phyloP scores from a whole-genome alignment of 1,140 invertebrate species.

The Formica selysi region DNA sequence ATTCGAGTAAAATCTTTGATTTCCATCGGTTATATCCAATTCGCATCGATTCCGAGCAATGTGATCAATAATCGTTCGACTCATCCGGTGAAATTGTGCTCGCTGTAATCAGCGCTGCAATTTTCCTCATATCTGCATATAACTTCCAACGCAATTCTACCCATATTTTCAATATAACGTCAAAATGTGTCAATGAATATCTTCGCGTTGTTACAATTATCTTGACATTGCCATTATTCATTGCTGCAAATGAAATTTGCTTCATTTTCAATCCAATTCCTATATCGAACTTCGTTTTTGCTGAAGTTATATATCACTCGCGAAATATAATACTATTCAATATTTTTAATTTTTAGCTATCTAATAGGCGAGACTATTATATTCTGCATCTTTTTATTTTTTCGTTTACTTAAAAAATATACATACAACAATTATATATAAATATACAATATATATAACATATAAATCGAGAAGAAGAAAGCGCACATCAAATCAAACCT shows the following conservation, averaged over 20 bases:
- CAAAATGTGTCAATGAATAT: slow-evolving; percentile 36
- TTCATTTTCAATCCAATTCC: slow-evolving; percentile 34
- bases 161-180: slow-evolving; percentile 40
- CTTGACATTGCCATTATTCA: slow-evolving; percentile 37
- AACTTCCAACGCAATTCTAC: slow-evolving; percentile 19
- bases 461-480: background rate
- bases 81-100: slow-evolving; percentile 9
- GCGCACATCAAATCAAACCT: background rate
- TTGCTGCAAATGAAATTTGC: slow-evolving; percentile 26
- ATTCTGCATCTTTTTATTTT: background rate
- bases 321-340: background rate
- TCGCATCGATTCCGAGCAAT: background rate
- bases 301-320: background rate
- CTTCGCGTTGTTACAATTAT: slow-evolving; percentile 20
- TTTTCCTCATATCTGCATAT: slow-evolving; percentile 29
- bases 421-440: background rate
- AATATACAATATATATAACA: too few species aligned
- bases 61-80: slow-evolving; percentile 34
- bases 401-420: background rate
- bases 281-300: background rate
- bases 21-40: slow-evolving; percentile 30
- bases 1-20: slow-evolving; percentile 50
- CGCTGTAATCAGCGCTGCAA: slow-evolving; percentile 19
- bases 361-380: too few species aligned
- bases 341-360: background rate